Base-by-base conservation (phyloP, 2,797 vertebrate species). In the Sarcoramphus papa region DNA sequence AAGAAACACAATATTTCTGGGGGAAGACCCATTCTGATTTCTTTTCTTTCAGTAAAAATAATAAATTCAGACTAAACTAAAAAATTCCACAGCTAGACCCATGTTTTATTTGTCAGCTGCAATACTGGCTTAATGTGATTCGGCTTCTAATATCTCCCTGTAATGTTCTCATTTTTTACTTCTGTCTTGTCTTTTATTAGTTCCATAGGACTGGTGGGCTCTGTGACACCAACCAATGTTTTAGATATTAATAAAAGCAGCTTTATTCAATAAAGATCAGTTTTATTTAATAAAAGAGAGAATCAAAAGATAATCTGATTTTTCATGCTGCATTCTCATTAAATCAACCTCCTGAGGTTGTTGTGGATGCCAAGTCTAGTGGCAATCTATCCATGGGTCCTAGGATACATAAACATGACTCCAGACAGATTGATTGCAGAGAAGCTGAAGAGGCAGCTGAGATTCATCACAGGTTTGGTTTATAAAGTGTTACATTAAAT, bases 201-300 rank as follows among this genome's bases (percentile, higher is more conserved):
- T 94, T 97, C 92, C 85, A 45, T 76, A 81, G 93, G 74, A 90
- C 85, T 76, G 74, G 72, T 6, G 4, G 50, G 73, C 50, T 91
- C 64, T 67, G 70, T 93, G 94, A 95, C 87, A 97, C 91, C 94
- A 79, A 75, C 89, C 70, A 77, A 23, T 95, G 96, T 96, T 95
- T 95, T 90, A 75, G 94, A 72, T 96, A 97, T 97, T 97, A 98
- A 97, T 97, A 97, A 97, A 97, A 97, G 90, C 63, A 74, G 92
- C 81, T 94, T 97, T 95, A 97, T 91, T 97, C 89, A 95, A 96
- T 98, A 88, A 95, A 94, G 96, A 93, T 86, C 89, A 73, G 76
- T 92, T 95, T 97, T 96, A 97, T 97, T 96, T 88, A 97, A 97
- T 98, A 97, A 97, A 95, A 93, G 91, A 97, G 77, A 94, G 84